Percentiles rank a stretch among this genome's conserved stretches.
These are phyloP conservation scores for Dunckerocampus dactyliophorus DNA, from an alignment of 2,113 vertebrate species.

Conservation along the genomic window DNA sequence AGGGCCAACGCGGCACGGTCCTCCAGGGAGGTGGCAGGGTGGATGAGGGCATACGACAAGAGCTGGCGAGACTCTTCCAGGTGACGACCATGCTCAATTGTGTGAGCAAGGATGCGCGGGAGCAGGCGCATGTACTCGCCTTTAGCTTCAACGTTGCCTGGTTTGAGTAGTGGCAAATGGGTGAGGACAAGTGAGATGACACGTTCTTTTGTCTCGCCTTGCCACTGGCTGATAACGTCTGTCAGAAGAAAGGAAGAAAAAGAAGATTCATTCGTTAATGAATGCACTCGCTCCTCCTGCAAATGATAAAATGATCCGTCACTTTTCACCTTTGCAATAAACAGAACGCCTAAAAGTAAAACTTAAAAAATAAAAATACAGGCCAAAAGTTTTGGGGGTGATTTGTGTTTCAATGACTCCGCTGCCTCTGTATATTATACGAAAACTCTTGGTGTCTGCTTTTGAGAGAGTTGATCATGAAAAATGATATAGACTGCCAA, in stretches of 20 bases:
- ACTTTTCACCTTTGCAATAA: no score
- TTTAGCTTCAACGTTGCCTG: conserved; percentile 92
- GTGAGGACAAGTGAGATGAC: conserved; percentile 91
- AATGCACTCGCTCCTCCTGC: no score
- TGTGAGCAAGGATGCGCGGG: conserved; percentile 94
- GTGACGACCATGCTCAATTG: conserved; percentile 93
- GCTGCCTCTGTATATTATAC: no score
- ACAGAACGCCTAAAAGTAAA: no score
- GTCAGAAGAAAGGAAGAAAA: conserved; percentile 10
- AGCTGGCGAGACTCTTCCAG: conserved; percentile 97
- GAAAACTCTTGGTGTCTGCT: no score
- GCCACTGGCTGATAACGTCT: conserved; percentile 97
- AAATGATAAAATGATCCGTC: no score
- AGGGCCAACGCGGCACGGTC: conserved; percentile 91
- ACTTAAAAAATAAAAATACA: no score
- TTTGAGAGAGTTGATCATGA: no score
- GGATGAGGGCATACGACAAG: conserved; percentile 95
- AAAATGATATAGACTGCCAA: no score
- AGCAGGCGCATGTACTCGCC: conserved; percentile 96
- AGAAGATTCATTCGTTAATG: background rate
- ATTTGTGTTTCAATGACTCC: no score
- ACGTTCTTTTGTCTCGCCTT: conserved; percentile 92
- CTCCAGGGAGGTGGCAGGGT: conserved; percentile 93
- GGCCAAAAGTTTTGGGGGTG: no score
- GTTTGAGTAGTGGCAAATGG: conserved; percentile 94